These are phyloP conservation scores for Astreopora myriophthalma DNA, from an alignment of 64 coral and sea anemone species.

Conservation along the genomic window DNA sequence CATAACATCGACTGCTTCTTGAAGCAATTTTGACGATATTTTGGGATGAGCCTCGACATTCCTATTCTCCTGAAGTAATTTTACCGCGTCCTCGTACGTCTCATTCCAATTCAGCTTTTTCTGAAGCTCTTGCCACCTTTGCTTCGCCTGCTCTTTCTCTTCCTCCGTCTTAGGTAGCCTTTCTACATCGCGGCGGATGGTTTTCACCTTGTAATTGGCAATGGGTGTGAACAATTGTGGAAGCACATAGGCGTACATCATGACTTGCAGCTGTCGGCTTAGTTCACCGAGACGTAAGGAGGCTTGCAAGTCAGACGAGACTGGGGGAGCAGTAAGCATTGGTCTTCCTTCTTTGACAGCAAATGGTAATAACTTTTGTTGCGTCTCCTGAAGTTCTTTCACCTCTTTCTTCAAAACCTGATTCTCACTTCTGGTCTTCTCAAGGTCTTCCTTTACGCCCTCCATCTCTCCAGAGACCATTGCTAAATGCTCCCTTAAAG, in stretches of 20 bases:
- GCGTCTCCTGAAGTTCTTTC: background rate
- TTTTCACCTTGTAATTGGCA: slow-evolving; percentile 28
- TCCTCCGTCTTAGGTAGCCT: slow-evolving; percentile 30
- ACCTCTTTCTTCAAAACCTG: slow-evolving; percentile 19
- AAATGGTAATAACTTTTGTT: slow-evolving; percentile 2
- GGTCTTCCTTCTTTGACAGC: background rate
- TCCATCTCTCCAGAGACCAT: background rate
- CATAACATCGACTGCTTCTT: background rate
- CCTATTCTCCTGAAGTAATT: slow-evolving; percentile 29
- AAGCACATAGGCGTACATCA: slow-evolving; percentile 35
- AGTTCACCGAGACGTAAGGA: slow-evolving; percentile 21
- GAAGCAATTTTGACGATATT: background rate
- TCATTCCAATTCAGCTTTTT: slow-evolving; percentile 24
- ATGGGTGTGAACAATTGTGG: slow-evolving; percentile 52
- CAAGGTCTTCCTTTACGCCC: background rate
- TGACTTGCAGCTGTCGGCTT: slow-evolving; percentile 34
- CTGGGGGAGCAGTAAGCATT: background rate
- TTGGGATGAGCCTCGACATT: slow-evolving; percentile 25
- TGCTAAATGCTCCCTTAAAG: background rate
- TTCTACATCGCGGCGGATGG: slow-evolving; percentile 32
- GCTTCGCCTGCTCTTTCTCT: slow-evolving; percentile 1
- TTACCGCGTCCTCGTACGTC: slow-evolving; percentile 26
- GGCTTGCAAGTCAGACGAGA: slow-evolving; percentile 16
- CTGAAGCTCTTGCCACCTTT: slow-evolving; percentile 15
- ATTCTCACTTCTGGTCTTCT: background rate